phyloP scores from a whole-genome alignment of 2,888 invertebrate species.

The Metellina segmentata region DNA sequence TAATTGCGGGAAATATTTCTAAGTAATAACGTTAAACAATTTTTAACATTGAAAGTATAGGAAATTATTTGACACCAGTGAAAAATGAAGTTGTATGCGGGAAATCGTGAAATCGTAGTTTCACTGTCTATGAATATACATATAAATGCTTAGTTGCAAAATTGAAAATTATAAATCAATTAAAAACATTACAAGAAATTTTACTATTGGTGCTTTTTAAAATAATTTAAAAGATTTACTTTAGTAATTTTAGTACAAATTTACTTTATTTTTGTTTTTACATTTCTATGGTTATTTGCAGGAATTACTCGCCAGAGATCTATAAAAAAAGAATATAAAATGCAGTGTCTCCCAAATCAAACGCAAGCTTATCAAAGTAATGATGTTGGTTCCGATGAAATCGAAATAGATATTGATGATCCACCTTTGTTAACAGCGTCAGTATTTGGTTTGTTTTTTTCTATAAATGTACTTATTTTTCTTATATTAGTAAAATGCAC shows the following conservation, averaged over 20 bases:
- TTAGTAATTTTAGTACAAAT: background rate
- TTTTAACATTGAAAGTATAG: no score
- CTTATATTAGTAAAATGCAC: background rate
- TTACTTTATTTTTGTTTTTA: background rate
- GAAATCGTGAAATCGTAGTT: no score
- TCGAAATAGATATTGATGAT: slow-evolving; percentile 85
- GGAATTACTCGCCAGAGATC: slow-evolving; percentile 60
- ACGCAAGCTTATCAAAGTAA: slow-evolving; percentile 60
- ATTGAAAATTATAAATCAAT: no score
- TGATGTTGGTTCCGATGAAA: slow-evolving; percentile 87
- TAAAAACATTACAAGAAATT: no score
- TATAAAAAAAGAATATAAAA: slow-evolving; percentile 63
- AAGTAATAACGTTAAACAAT: no score
- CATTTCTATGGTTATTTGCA: slow-evolving; percentile 12
- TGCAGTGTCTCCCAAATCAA: slow-evolving; percentile 41
- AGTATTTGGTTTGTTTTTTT: slow-evolving; percentile 79
- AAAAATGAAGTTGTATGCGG: no score
- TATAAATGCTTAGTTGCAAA: no score
- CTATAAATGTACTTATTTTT: background rate
- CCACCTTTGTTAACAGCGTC: slow-evolving; percentile 86
- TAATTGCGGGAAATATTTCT: no score
- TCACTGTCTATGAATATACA: no score
- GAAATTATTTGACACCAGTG: no score
- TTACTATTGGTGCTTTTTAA: background rate
- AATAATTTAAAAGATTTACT: background rate